Evolutionary conservation across 2,888 invertebrate species (phyloP).

Genomic region (Microctonus brassicae): DNA sequence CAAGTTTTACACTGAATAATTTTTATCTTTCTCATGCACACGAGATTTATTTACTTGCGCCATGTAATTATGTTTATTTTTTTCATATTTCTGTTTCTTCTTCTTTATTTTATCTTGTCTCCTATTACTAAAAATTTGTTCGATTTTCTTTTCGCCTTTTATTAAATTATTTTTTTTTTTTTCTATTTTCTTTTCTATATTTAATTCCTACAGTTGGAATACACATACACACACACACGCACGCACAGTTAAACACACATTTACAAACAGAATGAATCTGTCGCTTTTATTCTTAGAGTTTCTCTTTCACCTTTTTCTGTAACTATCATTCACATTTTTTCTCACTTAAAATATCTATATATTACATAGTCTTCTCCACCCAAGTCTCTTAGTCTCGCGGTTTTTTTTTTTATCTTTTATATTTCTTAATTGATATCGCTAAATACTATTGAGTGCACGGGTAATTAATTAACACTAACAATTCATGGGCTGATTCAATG

Average conservation of each 20-base stretch:
- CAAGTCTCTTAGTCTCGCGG: constrained; percentile 54
- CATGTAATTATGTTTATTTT: neutral
- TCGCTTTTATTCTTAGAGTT: neutral
- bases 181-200: constrained; percentile 7
- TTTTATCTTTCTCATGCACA: neutral
- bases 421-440: constrained; percentile 42
- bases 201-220: neutral
- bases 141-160: too few species aligned
- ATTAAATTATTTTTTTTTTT: constrained; percentile 11
- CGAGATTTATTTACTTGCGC: neutral
- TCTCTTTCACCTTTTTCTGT: constrained; percentile 12
- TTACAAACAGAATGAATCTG: neutral
- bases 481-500: neutral
- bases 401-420: too few species aligned
- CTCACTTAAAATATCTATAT: constrained; percentile 44
- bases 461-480: neutral
- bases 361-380: constrained; percentile 49
- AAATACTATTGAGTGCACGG: constrained; percentile 40
- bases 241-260: neutral
- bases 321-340: constrained; percentile 35
- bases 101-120: neutral
- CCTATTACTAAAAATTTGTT: constrained; percentile 5
- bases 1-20: neutral
- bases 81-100: neutral
- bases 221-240: neutral